A percentile compares a stretch with the other conserved stretches of the same genome.
These are phyloP conservation scores for Lamellibrachia columna DNA, from an alignment of 2,888 invertebrate species.

Conservation along the genomic window DNA sequence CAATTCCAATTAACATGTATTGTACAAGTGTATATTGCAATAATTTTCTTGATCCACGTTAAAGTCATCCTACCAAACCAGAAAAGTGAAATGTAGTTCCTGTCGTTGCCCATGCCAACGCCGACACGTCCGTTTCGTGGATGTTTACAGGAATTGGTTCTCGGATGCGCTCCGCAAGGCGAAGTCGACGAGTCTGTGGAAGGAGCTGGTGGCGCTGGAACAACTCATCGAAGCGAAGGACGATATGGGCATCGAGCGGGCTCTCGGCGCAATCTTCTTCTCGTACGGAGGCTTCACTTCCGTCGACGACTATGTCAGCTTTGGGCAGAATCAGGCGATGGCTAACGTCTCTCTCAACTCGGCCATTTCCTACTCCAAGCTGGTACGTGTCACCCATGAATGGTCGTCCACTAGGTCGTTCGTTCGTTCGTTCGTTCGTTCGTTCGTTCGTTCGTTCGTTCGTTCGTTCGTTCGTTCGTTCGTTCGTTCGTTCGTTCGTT, in stretches of 20 bases:
- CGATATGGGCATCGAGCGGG: not conserved
- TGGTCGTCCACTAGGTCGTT: not conserved
- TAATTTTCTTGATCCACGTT: too few relatives aligned
- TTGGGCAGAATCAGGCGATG: not conserved
- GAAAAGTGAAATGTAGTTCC: not conserved
- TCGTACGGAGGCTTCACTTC: not conserved
- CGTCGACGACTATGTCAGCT: not conserved
- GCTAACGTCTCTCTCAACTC: not conserved
- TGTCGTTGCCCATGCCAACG: not conserved
- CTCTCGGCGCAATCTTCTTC: not conserved
- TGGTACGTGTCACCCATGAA: not conserved
- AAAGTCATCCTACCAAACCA: not conserved
- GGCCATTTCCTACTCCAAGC: not conserved
- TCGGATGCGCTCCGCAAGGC: not conserved
- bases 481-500: too few relatives aligned
- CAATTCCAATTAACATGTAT: too few relatives aligned
- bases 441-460: too few relatives aligned
- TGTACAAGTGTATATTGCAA: too few relatives aligned
- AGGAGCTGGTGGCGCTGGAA: not conserved
- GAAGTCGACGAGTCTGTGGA: conserved; percentile 2
- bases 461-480: too few relatives aligned
- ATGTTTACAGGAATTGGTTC: not conserved
- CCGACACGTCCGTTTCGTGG: too few relatives aligned
- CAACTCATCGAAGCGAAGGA: not conserved
- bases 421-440: too few relatives aligned